Evolutionary conservation across 2,113 vertebrate species (phyloP), one percentile per base, ranked within the genome.

Genomic region (Platysteira castanea): DNA sequence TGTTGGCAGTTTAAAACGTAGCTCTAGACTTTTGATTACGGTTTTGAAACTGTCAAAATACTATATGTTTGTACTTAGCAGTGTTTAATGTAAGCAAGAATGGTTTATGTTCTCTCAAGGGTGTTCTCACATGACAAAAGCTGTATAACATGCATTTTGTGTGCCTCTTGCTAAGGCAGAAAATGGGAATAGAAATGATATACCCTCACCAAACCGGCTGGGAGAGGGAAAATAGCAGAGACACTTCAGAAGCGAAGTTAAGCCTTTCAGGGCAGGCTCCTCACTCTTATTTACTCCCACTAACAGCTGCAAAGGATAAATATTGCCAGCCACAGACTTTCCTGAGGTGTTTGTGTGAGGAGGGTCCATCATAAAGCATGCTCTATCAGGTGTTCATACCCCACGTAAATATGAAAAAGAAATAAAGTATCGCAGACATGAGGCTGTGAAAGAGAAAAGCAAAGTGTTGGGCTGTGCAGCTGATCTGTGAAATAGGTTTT

Each of bases 401-500:
- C 78, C 65, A 61, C 0, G 1, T 80, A 89, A 90, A 76, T 46
- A 67, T 3, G 46, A 44, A 60, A 37, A 82, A 70, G 44, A 42
- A 44, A 35, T 56, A 64, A n/a, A 71, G 28, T 4, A 47, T 74
- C 24, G 2, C 46, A 26, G 69, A 39, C 22, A 7, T 1, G 67
- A 47, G 60, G 47, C 1, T 33, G 30, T 35, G 88, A 78, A 88
- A 86, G 73, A 70, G 52, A 77, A 49, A 77, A 87, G 63, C 28
- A 5, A 46, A 74, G 77, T 17, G 73, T 78, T 56, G 44, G 75
- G 69, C 47, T 50, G 44, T 65, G 73, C 85, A 73, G 73, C 81
- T 94, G 90, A 84, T 83, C 92, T 78, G 68, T 41, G 86, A 89
- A 96, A 96, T 77, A 80, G 81, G 63, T 89, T 91, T 93, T 75